Base-by-base conservation (phyloP, 2,113 vertebrate genomes). In the Pluvianellus socialis region DNA sequence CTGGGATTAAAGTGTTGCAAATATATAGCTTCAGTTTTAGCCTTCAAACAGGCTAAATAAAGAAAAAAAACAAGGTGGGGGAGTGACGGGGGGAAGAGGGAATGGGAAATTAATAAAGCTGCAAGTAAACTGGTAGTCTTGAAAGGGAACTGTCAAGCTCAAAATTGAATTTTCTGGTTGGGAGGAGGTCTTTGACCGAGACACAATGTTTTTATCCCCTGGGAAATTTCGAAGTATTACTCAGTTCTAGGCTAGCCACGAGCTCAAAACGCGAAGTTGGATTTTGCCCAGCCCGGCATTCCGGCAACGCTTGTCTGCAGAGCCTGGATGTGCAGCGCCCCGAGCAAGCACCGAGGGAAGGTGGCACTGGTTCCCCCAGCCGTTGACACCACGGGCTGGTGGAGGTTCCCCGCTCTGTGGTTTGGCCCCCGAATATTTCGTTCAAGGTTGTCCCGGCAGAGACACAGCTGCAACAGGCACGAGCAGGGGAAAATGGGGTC, bases 151-250 rank as follows among this genome's bases (percentile, higher is more conserved):
- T 3, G 5, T 53, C 76, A 89, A 66, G 59, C 55, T 84, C 73
- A 27, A 53, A 91, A 89, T 67, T 77, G 55, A 92, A 81, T 96
- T 94, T 94, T 91, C 73, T 94, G 33, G 73, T n/a, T 83, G 62
- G 62, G 67, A 92, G 65, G 81, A 92, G 38, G 71, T 22, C 49
- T 92, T 83, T 68, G 76, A 84, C 8, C 24, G 87, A 93, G 91
- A 65, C 73, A 77, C 87, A 53, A 10, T 68, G 50, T 53, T 91
- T 76, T 71, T 45, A 84, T 77, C 84, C 87, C 87, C 38, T 42
- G 84, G 87, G 90, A 91, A 87, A 92, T 95, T 77, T 62, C 42
- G 3, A 62, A 92, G 68, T 23, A 80, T 73, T 88, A 32, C 49
- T 88, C 45, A 17, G 33, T 73, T 35, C 68, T 27, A 79, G 80